Percentiles rank a stretch among this genome's conserved stretches.
Evolutionary conservation across 2,888 invertebrate genomes (phyloP).

Genomic region (Odontothrips loti): DNA sequence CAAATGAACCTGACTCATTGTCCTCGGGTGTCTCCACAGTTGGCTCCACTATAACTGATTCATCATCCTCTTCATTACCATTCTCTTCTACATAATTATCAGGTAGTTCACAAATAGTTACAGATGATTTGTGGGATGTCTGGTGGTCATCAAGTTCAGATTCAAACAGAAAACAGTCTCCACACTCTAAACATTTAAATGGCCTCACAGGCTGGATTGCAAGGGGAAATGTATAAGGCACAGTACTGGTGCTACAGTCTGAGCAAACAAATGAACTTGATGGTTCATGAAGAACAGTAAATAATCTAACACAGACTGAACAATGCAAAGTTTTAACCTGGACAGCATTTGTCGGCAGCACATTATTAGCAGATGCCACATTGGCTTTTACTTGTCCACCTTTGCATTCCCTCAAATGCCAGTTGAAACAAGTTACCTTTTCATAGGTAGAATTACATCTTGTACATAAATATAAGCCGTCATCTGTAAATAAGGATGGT

Average conservation of each 20-base stretch:
- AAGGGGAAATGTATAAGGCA: background rate
- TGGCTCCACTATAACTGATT: background rate
- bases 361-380: background rate
- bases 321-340: background rate
- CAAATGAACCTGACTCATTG: background rate
- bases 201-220: background rate
- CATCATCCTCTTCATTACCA: background rate
- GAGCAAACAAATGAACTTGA: background rate
- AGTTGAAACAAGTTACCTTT: background rate
- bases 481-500: background rate
- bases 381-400: background rate
- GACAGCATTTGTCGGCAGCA: background rate
- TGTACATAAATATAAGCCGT: background rate
- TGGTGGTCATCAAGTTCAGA: background rate
- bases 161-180: background rate
- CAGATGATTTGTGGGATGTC: background rate
- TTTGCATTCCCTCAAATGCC: slow-evolving; percentile 19
- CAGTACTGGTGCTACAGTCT: slow-evolving; percentile 15
- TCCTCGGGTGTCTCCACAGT: background rate
- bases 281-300: background rate
- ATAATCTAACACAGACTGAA: background rate
- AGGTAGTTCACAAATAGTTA: background rate
- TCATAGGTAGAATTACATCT: slow-evolving; percentile 6
- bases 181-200: slow-evolving; percentile 4
- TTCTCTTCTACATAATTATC: slow-evolving; percentile 3